Conservation (phyloP, 2,797 vertebrate species). For the Gambusia yucatana region DNA sequence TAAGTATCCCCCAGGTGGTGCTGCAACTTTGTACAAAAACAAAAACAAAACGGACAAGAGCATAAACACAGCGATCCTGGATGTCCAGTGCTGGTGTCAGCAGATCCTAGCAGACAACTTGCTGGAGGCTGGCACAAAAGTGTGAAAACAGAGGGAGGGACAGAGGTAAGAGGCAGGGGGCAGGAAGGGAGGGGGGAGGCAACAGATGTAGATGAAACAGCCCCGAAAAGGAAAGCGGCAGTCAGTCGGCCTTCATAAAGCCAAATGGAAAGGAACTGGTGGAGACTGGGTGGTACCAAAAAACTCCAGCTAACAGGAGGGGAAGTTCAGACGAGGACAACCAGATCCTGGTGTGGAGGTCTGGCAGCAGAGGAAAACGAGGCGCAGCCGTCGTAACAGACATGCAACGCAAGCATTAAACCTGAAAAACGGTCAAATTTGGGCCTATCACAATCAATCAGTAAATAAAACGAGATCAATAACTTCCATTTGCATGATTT, state of each 20-base stretch:
- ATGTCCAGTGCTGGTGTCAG: conserved; percentile 63
- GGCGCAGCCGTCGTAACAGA: not conserved
- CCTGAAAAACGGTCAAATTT: not conserved
- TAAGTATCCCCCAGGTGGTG: conserved; percentile 62
- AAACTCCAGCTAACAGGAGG: conserved; percentile 21
- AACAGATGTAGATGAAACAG: conserved; percentile 76
- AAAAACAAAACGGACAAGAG: conserved; percentile 20
- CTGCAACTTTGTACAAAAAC: conserved; percentile 48
- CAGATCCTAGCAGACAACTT: conserved; percentile 47
- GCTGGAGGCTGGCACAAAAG: conserved; percentile 59
- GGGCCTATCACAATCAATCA: too few species aligned
- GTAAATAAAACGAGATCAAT: too few species aligned
- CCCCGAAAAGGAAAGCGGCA: conserved; percentile 65
- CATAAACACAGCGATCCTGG: conserved; percentile 54
- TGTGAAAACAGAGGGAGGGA: conserved; percentile 64
- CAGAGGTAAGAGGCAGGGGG: conserved; percentile 13
- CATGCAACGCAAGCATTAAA: not conserved
- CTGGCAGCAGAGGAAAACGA: conserved; percentile 9
- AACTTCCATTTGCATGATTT: too few species aligned
- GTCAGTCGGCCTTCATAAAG: conserved; percentile 75
- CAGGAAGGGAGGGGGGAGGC: conserved; percentile 45
- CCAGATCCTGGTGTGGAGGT: not conserved
- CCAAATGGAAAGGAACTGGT: conserved; percentile 82
- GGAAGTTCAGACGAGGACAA: conserved; percentile 22
- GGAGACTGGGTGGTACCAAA: conserved; percentile 68